Conservation (phyloP, 2,888 invertebrate species). For the Torymus texanus region DNA sequence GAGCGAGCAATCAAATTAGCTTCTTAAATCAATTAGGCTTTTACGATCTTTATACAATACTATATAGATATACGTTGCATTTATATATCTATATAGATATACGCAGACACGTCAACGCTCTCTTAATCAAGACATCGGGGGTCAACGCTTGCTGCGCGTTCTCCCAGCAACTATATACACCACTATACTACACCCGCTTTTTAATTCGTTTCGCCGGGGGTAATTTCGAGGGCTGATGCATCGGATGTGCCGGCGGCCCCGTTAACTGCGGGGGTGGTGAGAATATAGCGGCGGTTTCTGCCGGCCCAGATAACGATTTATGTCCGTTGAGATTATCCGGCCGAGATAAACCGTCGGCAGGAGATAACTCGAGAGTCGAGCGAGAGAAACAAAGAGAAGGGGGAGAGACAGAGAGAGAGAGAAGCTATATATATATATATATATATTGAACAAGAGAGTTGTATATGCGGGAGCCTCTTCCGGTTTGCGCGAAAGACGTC, state of each 20-base stretch:
- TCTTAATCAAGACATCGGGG: constrained; percentile 29
- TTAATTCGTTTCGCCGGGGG: constrained; percentile 36
- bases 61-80: neutral
- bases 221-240: constrained; percentile 2
- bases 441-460: no score
- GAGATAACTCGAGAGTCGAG: neutral
- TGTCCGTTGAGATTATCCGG: constrained; percentile 32
- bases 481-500: no score
- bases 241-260: neutral
- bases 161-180: neutral
- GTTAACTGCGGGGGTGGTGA: neutral
- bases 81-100: no score
- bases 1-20: constrained; percentile 23
- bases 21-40: constrained; percentile 46
- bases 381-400: constrained; percentile 8
- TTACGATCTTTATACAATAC: neutral
- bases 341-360: constrained; percentile 17
- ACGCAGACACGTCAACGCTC: no score
- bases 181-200: constrained; percentile 11
- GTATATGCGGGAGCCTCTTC: no score
- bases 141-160: no score
- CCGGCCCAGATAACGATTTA: constrained; percentile 36
- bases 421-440: no score
- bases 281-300: neutral
- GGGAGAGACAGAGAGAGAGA: neutral